Evolutionary conservation across 2,888 invertebrate genomes (phyloP), one percentile per base, ranked within the genome.

Genomic region (Drosophila neotestacea): DNA sequence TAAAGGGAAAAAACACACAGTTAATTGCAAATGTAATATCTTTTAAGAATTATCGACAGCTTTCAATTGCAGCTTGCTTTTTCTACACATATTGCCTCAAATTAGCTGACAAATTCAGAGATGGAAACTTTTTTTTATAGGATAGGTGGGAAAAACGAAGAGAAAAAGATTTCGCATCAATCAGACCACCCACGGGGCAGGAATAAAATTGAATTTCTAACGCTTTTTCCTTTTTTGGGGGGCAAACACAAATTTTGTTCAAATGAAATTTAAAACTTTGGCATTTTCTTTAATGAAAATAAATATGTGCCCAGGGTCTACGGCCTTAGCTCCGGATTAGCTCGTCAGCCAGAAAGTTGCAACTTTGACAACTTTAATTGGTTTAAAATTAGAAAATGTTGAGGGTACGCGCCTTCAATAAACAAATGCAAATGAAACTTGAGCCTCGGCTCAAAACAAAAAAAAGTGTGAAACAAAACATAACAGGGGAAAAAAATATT

Each of bases 301-400:
- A 87, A 87, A 87, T 85, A 76, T 70, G 59, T 69, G 46, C 66
- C 70, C 65, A 2, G 22, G 34, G 10, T 30, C n/a, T 41, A 16
- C n/a, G 48, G 30, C 48, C 60, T 50, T 22, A 22, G 22, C 22
- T 22, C 22, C 22, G 81, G 78, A 84, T 87, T 85, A 87, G 87
- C 73, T 81, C 64, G 63, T 79, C 79, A 67, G 64, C 28, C 63
- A 36, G 47, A 63, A 80, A 79, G 67, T 73, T 68, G 77, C 67
- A 78, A 76, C 78, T 85, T 85, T 76, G 80, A 79, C 82, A 85
- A 87, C 85, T 85, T 87, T 82, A 85, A 85, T 87, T 85, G 82
- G 82, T 85, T 85, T 85, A 85, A 85, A 87, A 85, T 87, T 78
- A 78, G 66, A 78, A 76, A 76, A 64, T 70, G 50, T 63, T 56